phyloP scores from a whole-genome alignment of 1,140 invertebrate species.

The Cydia strobilella region DNA sequence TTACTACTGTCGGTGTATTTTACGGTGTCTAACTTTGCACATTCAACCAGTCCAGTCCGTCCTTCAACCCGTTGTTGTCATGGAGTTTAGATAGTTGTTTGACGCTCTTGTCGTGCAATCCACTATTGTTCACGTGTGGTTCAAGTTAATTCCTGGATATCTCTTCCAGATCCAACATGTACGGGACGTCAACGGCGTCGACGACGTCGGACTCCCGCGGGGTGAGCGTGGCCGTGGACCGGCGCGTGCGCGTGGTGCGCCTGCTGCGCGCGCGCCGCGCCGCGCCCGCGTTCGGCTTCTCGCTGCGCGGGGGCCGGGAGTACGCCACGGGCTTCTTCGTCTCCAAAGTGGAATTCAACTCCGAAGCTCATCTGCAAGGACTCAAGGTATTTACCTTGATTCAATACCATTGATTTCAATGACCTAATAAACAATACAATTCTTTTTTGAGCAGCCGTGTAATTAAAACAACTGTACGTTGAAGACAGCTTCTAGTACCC shows the following conservation, averaged over 20 bases:
- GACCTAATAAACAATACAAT: too few relatives aligned
- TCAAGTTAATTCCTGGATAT: neutral
- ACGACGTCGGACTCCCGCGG: slow-evolving; percentile 58
- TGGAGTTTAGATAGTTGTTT: too few relatives aligned
- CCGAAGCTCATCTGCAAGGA: slow-evolving; percentile 91
- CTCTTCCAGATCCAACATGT: slow-evolving; percentile 56
- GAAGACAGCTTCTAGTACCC: too few relatives aligned
- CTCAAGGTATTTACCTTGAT: slow-evolving; percentile 83
- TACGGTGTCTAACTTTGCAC: too few relatives aligned
- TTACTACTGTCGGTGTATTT: too few relatives aligned
- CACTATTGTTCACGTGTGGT: too few relatives aligned
- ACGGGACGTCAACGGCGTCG: slow-evolving; percentile 71
- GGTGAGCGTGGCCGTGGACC: slow-evolving; percentile 44
- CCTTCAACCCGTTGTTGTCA: too few relatives aligned
- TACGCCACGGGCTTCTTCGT: slow-evolving; percentile 96
- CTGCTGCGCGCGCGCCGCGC: slow-evolving; percentile 70
- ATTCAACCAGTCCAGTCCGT: too few relatives aligned
- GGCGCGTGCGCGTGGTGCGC: slow-evolving; percentile 70
- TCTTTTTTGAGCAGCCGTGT: too few relatives aligned
- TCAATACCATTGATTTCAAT: too few relatives aligned
- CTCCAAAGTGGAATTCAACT: slow-evolving; percentile 91
- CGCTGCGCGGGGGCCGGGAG: slow-evolving; percentile 93
- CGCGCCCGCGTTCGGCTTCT: slow-evolving; percentile 86
- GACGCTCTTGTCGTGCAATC: too few relatives aligned
- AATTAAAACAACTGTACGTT: too few relatives aligned